Percentiles rank a stretch among this genome's conserved stretches.
These are phyloP conservation scores for Cephus spinipes DNA, from an alignment of 2,888 invertebrate genomes.

Conservation along the genomic window DNA sequence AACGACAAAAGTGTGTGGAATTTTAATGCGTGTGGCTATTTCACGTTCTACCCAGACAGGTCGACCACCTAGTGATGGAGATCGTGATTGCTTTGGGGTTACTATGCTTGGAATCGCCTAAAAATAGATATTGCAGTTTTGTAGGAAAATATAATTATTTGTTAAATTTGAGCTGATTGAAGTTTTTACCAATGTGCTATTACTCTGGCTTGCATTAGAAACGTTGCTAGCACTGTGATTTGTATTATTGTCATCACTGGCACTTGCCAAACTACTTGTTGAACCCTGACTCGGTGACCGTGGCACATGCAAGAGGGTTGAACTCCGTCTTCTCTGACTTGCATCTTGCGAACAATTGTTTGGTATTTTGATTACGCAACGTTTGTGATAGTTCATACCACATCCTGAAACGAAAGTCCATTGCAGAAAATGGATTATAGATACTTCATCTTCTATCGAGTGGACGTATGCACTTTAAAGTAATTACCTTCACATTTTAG, in stretches of 20 bases:
- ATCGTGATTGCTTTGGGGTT: slow-evolving; percentile 73
- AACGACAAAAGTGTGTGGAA: slow-evolving; percentile 96
- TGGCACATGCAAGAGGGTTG: slow-evolving; percentile 60
- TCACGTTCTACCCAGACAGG: slow-evolving; percentile 80
- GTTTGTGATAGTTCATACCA: slow-evolving; percentile 97
- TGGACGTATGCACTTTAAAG: neutral
- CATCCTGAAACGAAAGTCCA: slow-evolving; percentile 77
- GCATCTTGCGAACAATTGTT: slow-evolving; percentile 87
- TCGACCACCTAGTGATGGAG: slow-evolving; percentile 78
- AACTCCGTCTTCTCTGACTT: slow-evolving; percentile 56
- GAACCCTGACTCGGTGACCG: slow-evolving; percentile 84
- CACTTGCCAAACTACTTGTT: slow-evolving; percentile 74
- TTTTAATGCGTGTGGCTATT: slow-evolving; percentile 73
- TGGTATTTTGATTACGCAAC: slow-evolving; percentile 96
- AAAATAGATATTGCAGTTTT: slow-evolving; percentile 7
- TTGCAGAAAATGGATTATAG: slow-evolving; percentile 12
- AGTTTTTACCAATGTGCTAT: slow-evolving; percentile 83
- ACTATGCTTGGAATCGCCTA: slow-evolving; percentile 60
- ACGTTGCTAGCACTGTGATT: slow-evolving; percentile 65
- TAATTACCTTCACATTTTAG: slow-evolving; percentile 95
- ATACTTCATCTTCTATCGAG: neutral
- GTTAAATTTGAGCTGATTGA: slow-evolving; percentile 8
- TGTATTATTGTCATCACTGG: slow-evolving; percentile 69
- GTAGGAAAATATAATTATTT: neutral
- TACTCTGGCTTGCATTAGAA: slow-evolving; percentile 67